Evolutionary conservation across 2,113 vertebrate species (phyloP).

Genomic region (Nycticryphes semicollaris): DNA sequence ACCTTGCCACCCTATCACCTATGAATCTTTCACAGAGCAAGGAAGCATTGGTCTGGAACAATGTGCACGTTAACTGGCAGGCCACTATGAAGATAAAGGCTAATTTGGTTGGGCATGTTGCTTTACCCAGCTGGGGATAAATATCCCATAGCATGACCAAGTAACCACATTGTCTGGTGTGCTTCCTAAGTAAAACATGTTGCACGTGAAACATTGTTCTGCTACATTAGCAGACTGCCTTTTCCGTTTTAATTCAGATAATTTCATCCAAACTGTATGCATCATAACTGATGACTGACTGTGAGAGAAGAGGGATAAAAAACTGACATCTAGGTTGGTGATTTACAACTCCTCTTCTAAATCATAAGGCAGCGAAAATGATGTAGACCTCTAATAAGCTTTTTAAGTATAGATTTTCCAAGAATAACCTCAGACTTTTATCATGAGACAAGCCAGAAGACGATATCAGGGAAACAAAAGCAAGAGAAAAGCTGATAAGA

Average conservation of each 20-base stretch:
- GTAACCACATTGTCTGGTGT: neutral
- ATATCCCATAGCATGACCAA: neutral
- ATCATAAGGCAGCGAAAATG: neutral
- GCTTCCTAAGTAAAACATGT: neutral
- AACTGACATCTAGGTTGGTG: neutral
- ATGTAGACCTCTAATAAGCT: neutral
- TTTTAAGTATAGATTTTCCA: conserved; percentile 39
- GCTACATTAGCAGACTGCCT: neutral
- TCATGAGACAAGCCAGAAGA: neutral
- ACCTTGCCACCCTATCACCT: neutral
- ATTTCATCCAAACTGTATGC: neutral
- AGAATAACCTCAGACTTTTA: conserved; percentile 6
- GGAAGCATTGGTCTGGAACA: neutral
- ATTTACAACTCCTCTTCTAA: conserved; percentile 3
- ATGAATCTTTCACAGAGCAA: neutral
- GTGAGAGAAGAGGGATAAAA: neutral
- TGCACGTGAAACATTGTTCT: neutral
- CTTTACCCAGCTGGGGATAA: neutral
- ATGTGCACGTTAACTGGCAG: neutral
- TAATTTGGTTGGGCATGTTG: neutral
- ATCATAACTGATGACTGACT: neutral
- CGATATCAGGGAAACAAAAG: neutral
- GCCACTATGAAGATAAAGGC: neutral
- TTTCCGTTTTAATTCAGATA: neutral
- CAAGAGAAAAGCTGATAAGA: neutral